phyloP scores from a whole-genome alignment of 2,888 invertebrate species.

The Osedax frankpressi region DNA sequence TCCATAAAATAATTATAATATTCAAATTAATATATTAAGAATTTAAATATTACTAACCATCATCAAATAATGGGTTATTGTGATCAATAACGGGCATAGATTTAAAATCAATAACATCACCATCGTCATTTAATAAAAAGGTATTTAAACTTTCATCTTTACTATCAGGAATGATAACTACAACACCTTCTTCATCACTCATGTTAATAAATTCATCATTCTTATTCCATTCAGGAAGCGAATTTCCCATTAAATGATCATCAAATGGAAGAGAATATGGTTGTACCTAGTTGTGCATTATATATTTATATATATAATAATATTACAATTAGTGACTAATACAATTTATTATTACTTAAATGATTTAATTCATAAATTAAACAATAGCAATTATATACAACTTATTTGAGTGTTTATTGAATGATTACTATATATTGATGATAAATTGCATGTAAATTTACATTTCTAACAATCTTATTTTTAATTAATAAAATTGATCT shows the following conservation, averaged over 20 bases:
- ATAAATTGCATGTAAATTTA: too few relatives aligned
- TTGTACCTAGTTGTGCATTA: too few relatives aligned
- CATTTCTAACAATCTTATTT: too few relatives aligned
- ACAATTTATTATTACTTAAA: too few relatives aligned
- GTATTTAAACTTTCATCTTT: not conserved
- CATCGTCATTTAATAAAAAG: not conserved
- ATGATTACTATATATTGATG: too few relatives aligned
- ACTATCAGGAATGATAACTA: not conserved
- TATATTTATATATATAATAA: too few relatives aligned
- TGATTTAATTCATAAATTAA: too few relatives aligned
- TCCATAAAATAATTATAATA: too few relatives aligned
- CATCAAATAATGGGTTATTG: not conserved
- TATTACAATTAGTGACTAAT: too few relatives aligned
- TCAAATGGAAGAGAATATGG: not conserved
- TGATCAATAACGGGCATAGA: not conserved
- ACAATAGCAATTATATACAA: too few relatives aligned
- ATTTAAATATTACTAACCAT: not conserved
- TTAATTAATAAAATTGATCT: too few relatives aligned
- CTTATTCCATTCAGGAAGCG: not conserved
- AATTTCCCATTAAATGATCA: not conserved
- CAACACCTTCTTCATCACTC: not conserved
- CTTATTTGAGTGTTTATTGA: too few relatives aligned
- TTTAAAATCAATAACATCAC: not conserved
- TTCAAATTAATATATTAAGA: not conserved
- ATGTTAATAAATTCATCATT: not conserved